Base-by-base conservation (phyloP, 2,888 invertebrate species). In the Epiblema foenella region DNA sequence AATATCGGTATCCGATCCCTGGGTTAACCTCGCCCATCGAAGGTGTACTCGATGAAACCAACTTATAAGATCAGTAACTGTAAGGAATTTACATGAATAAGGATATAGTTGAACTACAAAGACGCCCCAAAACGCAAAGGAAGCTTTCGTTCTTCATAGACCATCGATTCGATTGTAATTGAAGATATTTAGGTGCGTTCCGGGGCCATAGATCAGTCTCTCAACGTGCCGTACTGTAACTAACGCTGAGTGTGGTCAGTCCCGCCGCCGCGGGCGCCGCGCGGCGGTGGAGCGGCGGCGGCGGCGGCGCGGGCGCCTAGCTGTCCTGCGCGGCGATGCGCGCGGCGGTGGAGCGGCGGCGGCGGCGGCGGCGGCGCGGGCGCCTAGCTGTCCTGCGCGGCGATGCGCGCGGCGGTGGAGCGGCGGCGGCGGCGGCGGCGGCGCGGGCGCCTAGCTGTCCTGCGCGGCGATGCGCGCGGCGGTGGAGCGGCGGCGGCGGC, bases 321-420 rank as follows among this genome's bases (percentile, higher is more conserved):
- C 49, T 51, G 56, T 74, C 68, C 5, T 94, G 85, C 57, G 91
- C 81, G 72, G 93, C 89, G 69, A 95, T 84, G 76, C 95, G 92
- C 29, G 93, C 91, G 0, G 96, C 96, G 77, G 97, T 96, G 73
- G n/a, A n/a, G 97, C 96, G 37, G 97, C 96, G 0, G 96, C 95
- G 52, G 90, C 2, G 96, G 97, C 1, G 96, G 24, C 4, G 12
- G 15, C 42, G 42, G 5, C 12, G 12, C 3, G 60, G 77, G 51
- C 5, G 73, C 2, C 58, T 69, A 72, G 42, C 49, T 51, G 56
- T 74, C 68, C 5, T 94, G 85, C 57, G 91, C 81, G 72, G 93
- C 89, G 69, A 95, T 84, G 76, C 95, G 92, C 29, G 93, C 91
- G 0, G 96, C 96, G 77, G 97, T 96, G 73, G n/a, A n/a, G 97